Evolutionary conservation across 2,888 invertebrate genomes (phyloP).

Genomic region (Agriopis leucophaearia): DNA sequence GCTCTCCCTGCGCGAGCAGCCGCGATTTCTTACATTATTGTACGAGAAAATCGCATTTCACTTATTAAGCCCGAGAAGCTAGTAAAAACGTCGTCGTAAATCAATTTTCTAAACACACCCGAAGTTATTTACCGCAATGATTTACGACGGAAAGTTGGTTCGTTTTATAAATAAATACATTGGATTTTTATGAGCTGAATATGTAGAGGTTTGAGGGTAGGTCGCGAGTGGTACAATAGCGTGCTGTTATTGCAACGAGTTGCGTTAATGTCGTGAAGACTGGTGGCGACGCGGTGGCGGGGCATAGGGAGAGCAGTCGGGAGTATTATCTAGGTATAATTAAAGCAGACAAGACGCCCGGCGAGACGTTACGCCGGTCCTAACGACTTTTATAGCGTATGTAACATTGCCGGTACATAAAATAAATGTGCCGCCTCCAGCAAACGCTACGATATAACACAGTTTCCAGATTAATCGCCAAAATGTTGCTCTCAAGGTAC

Average conservation of each 20-base stretch:
- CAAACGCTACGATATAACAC: slow-evolving; percentile 72
- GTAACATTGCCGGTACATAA: slow-evolving; percentile 86
- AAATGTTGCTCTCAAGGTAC: slow-evolving; percentile 80
- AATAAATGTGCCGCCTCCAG: slow-evolving; percentile 85
- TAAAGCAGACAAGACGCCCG: slow-evolving; percentile 83
- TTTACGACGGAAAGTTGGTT: slow-evolving; percentile 69
- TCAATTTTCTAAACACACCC: slow-evolving; percentile 72
- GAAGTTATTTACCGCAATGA: slow-evolving; percentile 73
- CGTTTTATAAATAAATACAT: slow-evolving; percentile 51
- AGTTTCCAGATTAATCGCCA: slow-evolving; percentile 81
- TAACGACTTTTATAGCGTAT: slow-evolving; percentile 86
- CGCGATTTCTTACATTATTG: slow-evolving; percentile 33
- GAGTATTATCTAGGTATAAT: slow-evolving; percentile 83
- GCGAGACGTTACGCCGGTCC: slow-evolving; percentile 84
- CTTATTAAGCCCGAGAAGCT: slow-evolving; percentile 69
- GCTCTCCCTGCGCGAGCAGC: slow-evolving; percentile 13
- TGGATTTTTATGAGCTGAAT: slow-evolving; percentile 56
- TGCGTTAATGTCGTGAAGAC: slow-evolving; percentile 69
- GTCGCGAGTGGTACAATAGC: slow-evolving; percentile 58
- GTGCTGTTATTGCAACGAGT: slow-evolving; percentile 75
- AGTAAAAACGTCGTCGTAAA: slow-evolving; percentile 75
- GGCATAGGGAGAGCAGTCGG: slow-evolving; percentile 69
- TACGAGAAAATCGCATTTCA: slow-evolving; percentile 59
- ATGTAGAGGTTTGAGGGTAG: slow-evolving; percentile 57
- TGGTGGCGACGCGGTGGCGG: slow-evolving; percentile 55